Evolutionary conservation across 92 coral and sea anemone genomes (phyloP).

Genomic region (Actinostola sp.): DNA sequence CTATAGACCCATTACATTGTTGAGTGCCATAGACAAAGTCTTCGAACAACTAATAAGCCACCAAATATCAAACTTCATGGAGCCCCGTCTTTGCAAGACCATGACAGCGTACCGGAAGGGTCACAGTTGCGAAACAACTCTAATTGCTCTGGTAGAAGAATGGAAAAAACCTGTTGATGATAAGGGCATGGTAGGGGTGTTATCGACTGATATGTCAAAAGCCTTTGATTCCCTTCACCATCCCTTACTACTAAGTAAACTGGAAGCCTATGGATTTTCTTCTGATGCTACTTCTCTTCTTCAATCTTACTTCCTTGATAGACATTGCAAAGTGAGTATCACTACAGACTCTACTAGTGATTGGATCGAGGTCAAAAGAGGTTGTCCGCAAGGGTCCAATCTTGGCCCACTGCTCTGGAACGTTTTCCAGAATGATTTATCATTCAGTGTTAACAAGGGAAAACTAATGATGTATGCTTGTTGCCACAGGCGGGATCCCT

Average conservation of each 20-base stretch:
- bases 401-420: neutral
- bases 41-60: constrained; percentile 7
- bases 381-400: constrained; percentile 9
- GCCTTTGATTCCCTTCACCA: constrained; percentile 57
- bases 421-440: too few relatives aligned
- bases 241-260: too few relatives aligned
- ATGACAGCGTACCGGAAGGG: constrained; percentile 12
- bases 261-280: too few relatives aligned
- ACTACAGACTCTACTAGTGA: too few relatives aligned
- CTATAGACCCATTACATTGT: constrained; percentile 31
- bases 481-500: too few relatives aligned
- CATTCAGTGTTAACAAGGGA: too few relatives aligned
- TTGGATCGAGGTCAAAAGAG: too few relatives aligned
- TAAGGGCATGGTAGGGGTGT: constrained; percentile 24
- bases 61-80: constrained; percentile 3
- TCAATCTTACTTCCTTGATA: too few relatives aligned
- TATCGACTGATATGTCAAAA: constrained; percentile 57
- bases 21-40: constrained; percentile 17
- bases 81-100: neutral
- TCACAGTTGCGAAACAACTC: constrained; percentile 33
- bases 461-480: neutral
- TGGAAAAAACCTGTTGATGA: constrained; percentile 50
- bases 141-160: constrained; percentile 36
- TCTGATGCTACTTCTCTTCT: too few relatives aligned
- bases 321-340: too few relatives aligned